Base-by-base conservation (phyloP, 2,888 invertebrate genomes). In the Pollenia amentaria region DNA sequence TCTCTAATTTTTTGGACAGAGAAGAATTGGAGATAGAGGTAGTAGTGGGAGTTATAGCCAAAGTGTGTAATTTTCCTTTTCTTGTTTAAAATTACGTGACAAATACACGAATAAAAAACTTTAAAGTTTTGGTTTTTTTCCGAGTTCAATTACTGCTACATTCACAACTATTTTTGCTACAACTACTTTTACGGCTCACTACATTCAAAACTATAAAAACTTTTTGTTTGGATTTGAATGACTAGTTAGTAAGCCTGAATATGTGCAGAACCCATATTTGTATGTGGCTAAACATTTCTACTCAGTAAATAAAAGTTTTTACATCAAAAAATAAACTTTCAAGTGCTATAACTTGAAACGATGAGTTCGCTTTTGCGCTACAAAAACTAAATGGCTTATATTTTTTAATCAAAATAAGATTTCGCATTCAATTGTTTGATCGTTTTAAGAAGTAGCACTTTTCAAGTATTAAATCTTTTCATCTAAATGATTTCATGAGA, bases 41-140 rank as follows among this genome's bases (percentile, higher is more conserved):
- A 40, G 29, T 4, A 2, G 12, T 40, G 38, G 9, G 44, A 55
- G 46, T 55, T 55, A 8, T 16, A 46, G 18, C 6, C 10, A 18
- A 62, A 70, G 42, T 70, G 14, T 79, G 79, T 42, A 75, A 69
- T 67, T 75, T 75, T 82, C 42, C 14, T 67, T 75, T 73, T 16
- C 51, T 82, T 82, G 60, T 75, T 60, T 51, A 42, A 67, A 65
- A 82, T 44, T 79, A 84, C 84, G 85, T 85, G 85, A 80, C 76
- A 72, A 77, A 78, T 60, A 48, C 55, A 48, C 46, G 46, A 44
- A 38, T 8, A 80, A 65, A 72, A 80, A 73, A 46, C 18, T 64
- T 55, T 44, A n/a, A 62, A 79, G 16, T 70, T 79, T 70, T 8
- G 29, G 14, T 70, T 53, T 18, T 72, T 69, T 16, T 62, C 18